Evolutionary conservation across 2,113 vertebrate genomes (phyloP).

Genomic region (Oncorhynchus nerka): DNA sequence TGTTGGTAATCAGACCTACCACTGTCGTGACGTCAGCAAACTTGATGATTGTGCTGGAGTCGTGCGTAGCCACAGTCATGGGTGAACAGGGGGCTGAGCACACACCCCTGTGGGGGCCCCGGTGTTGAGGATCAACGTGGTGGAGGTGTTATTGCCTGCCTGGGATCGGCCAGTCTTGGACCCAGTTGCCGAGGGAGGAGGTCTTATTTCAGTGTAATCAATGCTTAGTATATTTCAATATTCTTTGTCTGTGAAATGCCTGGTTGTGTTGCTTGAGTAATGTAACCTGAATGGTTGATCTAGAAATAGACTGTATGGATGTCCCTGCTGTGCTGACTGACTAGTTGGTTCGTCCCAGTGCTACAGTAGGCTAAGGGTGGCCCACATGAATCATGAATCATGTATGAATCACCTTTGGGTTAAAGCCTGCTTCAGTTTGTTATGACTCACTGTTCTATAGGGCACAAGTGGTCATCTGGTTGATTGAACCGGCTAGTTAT

Average conservation of each 20-base stretch:
- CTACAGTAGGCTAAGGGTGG: constrained; percentile 43
- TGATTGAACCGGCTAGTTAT: no score
- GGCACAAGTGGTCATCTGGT: no score
- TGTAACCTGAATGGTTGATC: not conserved
- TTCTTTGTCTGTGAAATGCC: not conserved
- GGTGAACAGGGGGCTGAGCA: no score
- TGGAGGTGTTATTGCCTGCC: no score
- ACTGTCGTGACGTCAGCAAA: no score
- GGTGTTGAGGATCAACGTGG: no score
- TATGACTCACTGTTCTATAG: constrained; percentile 43
- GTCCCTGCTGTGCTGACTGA: constrained; percentile 14
- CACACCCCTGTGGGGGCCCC: no score
- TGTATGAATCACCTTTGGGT: constrained; percentile 45
- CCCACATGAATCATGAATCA: constrained; percentile 51
- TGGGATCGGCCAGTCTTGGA: no score
- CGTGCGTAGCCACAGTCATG: no score
- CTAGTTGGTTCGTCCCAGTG: constrained; percentile 12
- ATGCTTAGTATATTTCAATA: not conserved
- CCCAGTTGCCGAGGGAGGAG: no score
- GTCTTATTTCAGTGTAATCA: not conserved
- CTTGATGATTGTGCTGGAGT: no score
- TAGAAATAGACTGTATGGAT: not conserved
- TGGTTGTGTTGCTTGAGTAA: not conserved
- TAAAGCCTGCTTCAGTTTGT: constrained; percentile 43
- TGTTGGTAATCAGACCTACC: no score